Base-by-base conservation (phyloP, 2,888 invertebrate genomes). In the Protonemura montana region DNA sequence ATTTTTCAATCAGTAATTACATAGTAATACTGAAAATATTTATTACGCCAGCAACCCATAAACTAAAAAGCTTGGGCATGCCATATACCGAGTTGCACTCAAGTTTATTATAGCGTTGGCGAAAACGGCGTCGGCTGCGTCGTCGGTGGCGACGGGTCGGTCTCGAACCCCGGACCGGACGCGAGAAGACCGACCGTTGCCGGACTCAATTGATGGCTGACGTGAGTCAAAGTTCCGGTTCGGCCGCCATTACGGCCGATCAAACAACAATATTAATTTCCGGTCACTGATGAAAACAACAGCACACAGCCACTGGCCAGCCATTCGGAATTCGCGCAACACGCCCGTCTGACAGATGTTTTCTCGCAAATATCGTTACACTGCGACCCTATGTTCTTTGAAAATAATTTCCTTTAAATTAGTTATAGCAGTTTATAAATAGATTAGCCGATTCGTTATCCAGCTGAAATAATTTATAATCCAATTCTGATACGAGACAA, bases 231-330 rank as follows among this genome's bases (percentile, higher is more conserved):
- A 59, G 59, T 59, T 59, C 59, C 59, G 59, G 59, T 59, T 1
- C 59, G 59, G 6, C 59, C 27, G 78, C 28, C 78, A 78, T 78
- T 78, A 7, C 28, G 28, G 28, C 28, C 78, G 78, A 78, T 78
- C 78, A 78, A 28, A 28, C 78, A 7, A 28, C 78, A 26, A 28
- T 26, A 78, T 27, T 78, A 78, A 78, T 78, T 27, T 78, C 78
- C 78, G 78, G 78, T 25, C 78, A 2, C 78, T 21, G 26, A 78
- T 28, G 78, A n/a, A 78, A 27, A 59, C 59, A 59, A 3, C 59
- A 13, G 59, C 59, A 59, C 13, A 59, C 59, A 59, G 59, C 59
- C 59, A 59, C 59, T 13, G 59, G 59, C 59, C 13, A 2, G 59
- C 59, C 59, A 13, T 59, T 59, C 59, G 59, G 21, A 59, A 21